Base-by-base conservation (phyloP, 2,113 vertebrate genomes). In the Tupaia chinensis region DNA sequence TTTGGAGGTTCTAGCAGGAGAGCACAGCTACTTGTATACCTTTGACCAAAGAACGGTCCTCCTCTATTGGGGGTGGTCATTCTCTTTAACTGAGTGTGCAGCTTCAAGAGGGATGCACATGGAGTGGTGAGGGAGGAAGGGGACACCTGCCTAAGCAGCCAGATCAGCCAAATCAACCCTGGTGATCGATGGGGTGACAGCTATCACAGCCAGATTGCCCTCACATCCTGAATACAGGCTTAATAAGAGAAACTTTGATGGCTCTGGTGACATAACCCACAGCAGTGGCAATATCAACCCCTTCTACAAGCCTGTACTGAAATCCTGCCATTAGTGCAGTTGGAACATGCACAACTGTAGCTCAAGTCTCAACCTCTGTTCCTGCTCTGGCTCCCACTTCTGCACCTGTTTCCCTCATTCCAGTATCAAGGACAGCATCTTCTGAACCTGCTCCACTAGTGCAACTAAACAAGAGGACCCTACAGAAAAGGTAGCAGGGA, bases 231-330 rank as follows among this genome's bases (percentile, higher is more conserved):
- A 99, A 93, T 99, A 99, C 97, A 99, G 99, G 97, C 99, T 99
- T 83, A 98, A 99, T 91, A 98, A 99, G 97, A 99, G 99, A 98
- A 99, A 99, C 98, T 99, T 99, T 99, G 97, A 99, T 99, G 93
- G 98, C 99, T 97, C 99, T 99, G 99, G 99, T 99, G 96, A 99
- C 99, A 98, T 99, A 99, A 99, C 98, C 99, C 96, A 99, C 99
- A 98, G 96, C 98, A 16, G 95, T 98, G 83, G 34, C 3, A 32
- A 68, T 72, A 90, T 61, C 81, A 93, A 74, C 98, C 4, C 70
- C 98, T 74, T 91, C 97, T 86, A 91, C 1, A 0, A 56, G 98
- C 58, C 98, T 97, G 92, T 77, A 91, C 34, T 91, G 98, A 87
- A 87, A 94, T 95, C 58, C 96, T 83, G 16, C 97, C 58, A 74